Evolutionary conservation across 2,113 vertebrate genomes (phyloP), one percentile per base, ranked within the genome.

Genomic region (Rhinichthys klamathensis): DNA sequence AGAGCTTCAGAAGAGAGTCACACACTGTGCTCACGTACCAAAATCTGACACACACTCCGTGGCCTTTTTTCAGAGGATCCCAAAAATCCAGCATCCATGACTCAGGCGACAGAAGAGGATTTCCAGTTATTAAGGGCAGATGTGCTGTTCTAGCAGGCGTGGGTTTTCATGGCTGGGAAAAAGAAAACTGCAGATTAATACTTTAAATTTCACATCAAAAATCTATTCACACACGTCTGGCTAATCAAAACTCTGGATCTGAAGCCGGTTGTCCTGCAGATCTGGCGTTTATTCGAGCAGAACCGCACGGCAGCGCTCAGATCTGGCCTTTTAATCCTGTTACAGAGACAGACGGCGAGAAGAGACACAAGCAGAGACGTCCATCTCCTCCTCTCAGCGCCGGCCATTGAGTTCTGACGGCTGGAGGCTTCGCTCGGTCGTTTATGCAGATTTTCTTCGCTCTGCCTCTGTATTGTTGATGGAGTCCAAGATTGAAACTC

Each of bases 341-440:
- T 74, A 73, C 30, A 10, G 9, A 49, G 82, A 80, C 32, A 69
- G 65, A 38, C 41, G 18, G 65, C 0, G 11, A 30, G 51, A 73
- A 74, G 21, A 73, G 84, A 87, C 81, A 74, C 72, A 72, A 79
- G 15, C 82, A 41, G 41, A 75, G 74, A 84, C 3, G 84, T 86
- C 75, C 35, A 82, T 89, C 89, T 88, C 83, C 27, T 78, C 86
- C 44, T 87, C 69, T 69, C 54, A 77, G 84, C 89, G 81, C 38
- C 85, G 86, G 88, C 87, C 86, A 93, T 76, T 80, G 87, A 54
- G 88, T 72, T 54, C 78, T 78, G 78, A 49, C 74, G 75, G 74
- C 54, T 58, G 72, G 67, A 49, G 83, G 84, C 85, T 85, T 69
- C 7, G 51, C 27, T 32, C 65, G 67, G 76, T 67, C 85, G 79